phyloP scores from a whole-genome alignment of 1,140 invertebrate genomes.

The Penaeus japonicus region DNA sequence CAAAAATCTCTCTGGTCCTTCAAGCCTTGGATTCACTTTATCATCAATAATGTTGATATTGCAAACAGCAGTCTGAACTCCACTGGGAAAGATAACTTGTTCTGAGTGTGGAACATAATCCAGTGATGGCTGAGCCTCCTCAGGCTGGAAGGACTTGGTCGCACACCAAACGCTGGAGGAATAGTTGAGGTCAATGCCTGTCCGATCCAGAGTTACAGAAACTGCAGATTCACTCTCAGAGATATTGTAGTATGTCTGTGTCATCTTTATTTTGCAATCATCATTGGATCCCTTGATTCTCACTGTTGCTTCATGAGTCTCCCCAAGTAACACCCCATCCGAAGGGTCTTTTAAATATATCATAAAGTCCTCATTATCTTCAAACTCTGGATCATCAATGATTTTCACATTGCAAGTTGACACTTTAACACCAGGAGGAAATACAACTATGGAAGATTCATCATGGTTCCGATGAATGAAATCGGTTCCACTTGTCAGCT shows the following conservation, averaged over 20 bases:
- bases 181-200: constrained; percentile 49
- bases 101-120: constrained; percentile 44
- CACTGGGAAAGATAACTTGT: constrained; percentile 26
- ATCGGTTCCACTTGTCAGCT: constrained; percentile 61
- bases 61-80: constrained; percentile 11
- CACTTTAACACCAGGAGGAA: constrained; percentile 62
- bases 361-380: constrained; percentile 64
- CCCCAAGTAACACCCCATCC: constrained; percentile 33
- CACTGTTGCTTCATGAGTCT: constrained; percentile 21
- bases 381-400: constrained; percentile 66
- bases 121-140: constrained; percentile 41
- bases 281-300: constrained; percentile 57
- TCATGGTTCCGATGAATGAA: constrained; percentile 63
- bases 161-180: constrained; percentile 53
- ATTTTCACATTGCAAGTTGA: constrained; percentile 64
- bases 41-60: constrained; percentile 54
- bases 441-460: constrained; percentile 61
- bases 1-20: constrained; percentile 49
- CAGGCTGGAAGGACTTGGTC: neutral
- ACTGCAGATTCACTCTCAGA: constrained; percentile 36
- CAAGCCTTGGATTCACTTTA: constrained; percentile 44
- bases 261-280: constrained; percentile 42
- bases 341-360: constrained; percentile 62
- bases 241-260: constrained; percentile 30
- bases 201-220: constrained; percentile 31